Conservation (phyloP, 2,113 vertebrate species). For the Melanerpes formicivorus region DNA sequence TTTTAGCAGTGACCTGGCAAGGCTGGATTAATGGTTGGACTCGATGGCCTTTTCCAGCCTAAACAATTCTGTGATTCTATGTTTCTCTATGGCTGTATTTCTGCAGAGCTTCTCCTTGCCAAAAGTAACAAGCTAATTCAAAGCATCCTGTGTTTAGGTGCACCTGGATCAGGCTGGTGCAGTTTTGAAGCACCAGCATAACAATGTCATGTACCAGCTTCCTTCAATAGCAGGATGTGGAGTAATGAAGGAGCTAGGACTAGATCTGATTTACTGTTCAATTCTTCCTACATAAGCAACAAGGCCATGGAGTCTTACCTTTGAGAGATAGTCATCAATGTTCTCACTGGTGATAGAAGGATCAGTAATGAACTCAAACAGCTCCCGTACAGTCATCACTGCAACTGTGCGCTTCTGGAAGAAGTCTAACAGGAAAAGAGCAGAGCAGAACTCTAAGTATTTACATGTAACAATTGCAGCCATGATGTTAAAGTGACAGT, state of each 20-base stretch:
- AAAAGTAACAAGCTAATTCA: background rate
- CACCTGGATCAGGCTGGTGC: background rate
- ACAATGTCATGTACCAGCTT: background rate
- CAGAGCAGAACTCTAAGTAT: background rate
- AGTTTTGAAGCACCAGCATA: background rate
- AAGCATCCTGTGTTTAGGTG: background rate
- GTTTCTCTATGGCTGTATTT: too few species aligned
- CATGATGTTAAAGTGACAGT: background rate
- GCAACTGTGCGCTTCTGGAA: constrained; percentile 87
- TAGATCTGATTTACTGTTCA: background rate
- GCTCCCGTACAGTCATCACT: constrained; percentile 92
- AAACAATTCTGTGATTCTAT: too few species aligned
- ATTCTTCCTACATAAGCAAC: background rate
- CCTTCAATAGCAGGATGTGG: background rate
- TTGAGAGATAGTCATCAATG: constrained; percentile 89
- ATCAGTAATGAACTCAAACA: constrained; percentile 96
- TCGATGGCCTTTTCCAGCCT: too few species aligned
- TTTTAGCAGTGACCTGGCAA: too few species aligned
- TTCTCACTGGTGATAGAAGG: constrained; percentile 87
- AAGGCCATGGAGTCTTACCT: constrained; percentile 72
- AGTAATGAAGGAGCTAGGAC: background rate
- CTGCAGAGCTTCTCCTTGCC: background rate
- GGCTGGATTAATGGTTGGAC: too few species aligned
- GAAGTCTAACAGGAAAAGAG: constrained; percentile 80
- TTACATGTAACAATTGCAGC: fast-evolving